Evolutionary conservation across 2,888 invertebrate genomes (phyloP).

Genomic region (Ophioninae sp.): DNA sequence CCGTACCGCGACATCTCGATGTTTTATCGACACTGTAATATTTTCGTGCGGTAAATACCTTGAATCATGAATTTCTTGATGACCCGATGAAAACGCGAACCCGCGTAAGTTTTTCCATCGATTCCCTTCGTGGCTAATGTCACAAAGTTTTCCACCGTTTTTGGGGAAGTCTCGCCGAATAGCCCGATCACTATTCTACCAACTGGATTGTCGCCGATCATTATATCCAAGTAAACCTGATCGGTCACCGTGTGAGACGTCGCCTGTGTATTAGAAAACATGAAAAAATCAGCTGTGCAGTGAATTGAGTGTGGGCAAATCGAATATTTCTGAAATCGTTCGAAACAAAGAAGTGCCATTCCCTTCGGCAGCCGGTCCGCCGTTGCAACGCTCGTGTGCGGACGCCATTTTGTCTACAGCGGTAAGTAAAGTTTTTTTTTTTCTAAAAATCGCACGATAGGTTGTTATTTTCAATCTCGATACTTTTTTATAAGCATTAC

Average conservation of each 20-base stretch:
- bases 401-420: too few relatives aligned
- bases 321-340: too few relatives aligned
- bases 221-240: conserved; percentile 91
- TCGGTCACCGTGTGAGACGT: conserved; percentile 88
- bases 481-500: too few relatives aligned
- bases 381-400: too few relatives aligned
- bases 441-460: too few relatives aligned
- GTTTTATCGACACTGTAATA: neutral
- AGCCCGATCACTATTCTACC: conserved; percentile 93
- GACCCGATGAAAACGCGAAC: conserved; percentile 91
- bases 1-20: neutral
- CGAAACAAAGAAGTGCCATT: too few relatives aligned
- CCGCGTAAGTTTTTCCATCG: conserved; percentile 89
- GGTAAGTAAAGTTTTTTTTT: too few relatives aligned
- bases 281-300: too few relatives aligned
- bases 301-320: too few relatives aligned
- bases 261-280: conserved; percentile 80
- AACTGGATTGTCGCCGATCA: conserved; percentile 86
- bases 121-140: conserved; percentile 90
- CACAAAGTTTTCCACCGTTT: conserved; percentile 93
- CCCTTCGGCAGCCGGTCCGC: too few relatives aligned
- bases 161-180: conserved; percentile 94
- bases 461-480: too few relatives aligned
- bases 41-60: conserved; percentile 82
- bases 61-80: conserved; percentile 96